Evolutionary conservation across 1,140 invertebrate species (phyloP), one percentile per base, ranked within the genome.

Genomic region (Pseudachorutes palmiensis): DNA sequence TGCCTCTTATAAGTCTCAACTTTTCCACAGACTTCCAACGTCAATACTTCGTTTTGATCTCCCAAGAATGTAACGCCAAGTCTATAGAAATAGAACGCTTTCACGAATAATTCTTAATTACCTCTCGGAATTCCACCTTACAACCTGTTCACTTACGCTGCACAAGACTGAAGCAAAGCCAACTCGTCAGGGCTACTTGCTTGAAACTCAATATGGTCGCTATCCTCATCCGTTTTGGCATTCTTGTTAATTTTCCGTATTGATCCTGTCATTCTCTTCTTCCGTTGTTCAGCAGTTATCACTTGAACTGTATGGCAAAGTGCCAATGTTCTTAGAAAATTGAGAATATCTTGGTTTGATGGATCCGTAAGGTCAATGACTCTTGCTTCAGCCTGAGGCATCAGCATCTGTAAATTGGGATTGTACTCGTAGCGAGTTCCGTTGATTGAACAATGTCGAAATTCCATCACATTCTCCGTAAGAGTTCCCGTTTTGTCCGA

Each of bases 121-220:
- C 14, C 36, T 19, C 36, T 12, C 36, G 9, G 24, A 16, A 65
- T 41, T 60, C 29, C 36, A 12, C 24, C 48, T 19, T 61, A 32
- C 55, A 45, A 62, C 32, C n/a, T 19, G 29, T 26, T 49, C 33
- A 49, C 22, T 33, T 66, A 73, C 81, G 78, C 77, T 77, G 66
- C 85, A 83, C 87, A 87, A 0, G 87, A 87, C 78, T 91, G 89
- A 0, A 92, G 86, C 22, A 94, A 78, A 0, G 91, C 89, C 73
- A 92, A 92, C 76, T 94, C 91, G 76, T 92, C 91, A 0, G 90
- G 89, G 83, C 80, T 91, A 24, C 87, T 86, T 0, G 88, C 89
- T 78, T 89, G 82, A 71, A 81, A 79, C 33, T 80, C 78, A 49
- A 64, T 24, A 3, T 62, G 66, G 14, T 62, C 28, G 1, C 29